Conservation (phyloP, 2,888 invertebrate species). For the Leucophenga maculata region DNA sequence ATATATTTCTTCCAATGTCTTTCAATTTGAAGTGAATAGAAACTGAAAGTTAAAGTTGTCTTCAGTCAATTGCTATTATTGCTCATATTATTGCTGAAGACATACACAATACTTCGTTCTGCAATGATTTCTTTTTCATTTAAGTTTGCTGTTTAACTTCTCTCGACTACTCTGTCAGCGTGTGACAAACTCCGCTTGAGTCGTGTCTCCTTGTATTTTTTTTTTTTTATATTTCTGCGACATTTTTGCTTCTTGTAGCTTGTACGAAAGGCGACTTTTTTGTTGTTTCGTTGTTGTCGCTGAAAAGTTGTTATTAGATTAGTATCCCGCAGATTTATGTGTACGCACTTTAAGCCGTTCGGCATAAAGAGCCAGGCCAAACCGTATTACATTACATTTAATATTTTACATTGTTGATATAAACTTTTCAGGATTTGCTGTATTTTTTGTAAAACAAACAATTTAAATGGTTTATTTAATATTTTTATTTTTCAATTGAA, state of each 20-base stretch:
- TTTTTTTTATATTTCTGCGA: background rate
- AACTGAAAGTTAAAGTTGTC: background rate
- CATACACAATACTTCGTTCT: background rate
- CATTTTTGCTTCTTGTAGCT: background rate
- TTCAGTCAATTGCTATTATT: background rate
- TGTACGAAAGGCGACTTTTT: background rate
- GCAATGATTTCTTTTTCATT: constrained; percentile 1
- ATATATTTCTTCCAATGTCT: too few relatives aligned
- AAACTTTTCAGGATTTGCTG: constrained; percentile 35
- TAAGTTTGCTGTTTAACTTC: background rate
- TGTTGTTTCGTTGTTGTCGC: constrained; percentile 23
- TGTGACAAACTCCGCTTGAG: constrained; percentile 12
- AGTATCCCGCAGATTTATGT: constrained; percentile 17
- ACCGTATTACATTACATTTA: too few relatives aligned
- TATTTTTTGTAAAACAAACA: background rate
- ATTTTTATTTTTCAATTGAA: constrained; percentile 12
- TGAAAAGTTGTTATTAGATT: constrained; percentile 43
- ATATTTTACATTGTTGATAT: background rate
- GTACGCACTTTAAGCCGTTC: background rate
- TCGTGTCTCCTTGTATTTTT: background rate
- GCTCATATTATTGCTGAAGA: background rate
- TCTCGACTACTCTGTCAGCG: background rate
- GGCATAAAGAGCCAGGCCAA: background rate
- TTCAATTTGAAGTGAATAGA: too few relatives aligned
- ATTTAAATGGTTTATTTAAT: constrained; percentile 11